These are phyloP conservation scores for Protomyctophum bolini DNA, from an alignment of 2,113 vertebrate species.

Conservation along the genomic window DNA sequence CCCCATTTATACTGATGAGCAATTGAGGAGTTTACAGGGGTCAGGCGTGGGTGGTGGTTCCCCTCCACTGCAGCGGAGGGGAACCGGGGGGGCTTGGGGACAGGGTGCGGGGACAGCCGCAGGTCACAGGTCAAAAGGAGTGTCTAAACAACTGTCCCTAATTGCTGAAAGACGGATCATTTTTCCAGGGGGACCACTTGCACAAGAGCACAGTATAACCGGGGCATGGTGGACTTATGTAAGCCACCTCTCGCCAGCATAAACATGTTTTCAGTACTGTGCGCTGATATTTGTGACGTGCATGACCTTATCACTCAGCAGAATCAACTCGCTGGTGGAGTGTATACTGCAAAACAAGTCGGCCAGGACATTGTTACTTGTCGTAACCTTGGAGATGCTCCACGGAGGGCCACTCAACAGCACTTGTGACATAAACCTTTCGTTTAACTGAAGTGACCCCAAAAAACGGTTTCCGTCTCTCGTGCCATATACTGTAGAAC, in stretches of 20 bases:
- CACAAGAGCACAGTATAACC: conserved; percentile 37
- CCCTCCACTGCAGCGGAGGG: conserved; percentile 1
- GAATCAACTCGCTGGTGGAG: background rate
- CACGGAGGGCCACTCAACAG: background rate
- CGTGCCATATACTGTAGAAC: no score
- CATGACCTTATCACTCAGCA: background rate
- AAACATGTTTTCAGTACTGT: conserved; percentile 29
- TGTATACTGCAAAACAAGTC: background rate
- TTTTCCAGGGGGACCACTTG: conserved; percentile 38
- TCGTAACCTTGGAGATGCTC: background rate
- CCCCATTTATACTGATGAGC: no score
- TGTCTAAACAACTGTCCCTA: conserved; percentile 15
- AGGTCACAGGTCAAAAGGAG: conserved; percentile 36
- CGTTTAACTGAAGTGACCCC: background rate
- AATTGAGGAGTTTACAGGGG: conserved; percentile 3
- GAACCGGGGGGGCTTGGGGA: conserved; percentile 16
- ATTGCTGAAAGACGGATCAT: conserved; percentile 43
- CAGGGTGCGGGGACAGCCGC: conserved; percentile 17
- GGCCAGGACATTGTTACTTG: no score
- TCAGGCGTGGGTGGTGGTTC: conserved; percentile 11
- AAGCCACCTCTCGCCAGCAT: conserved; percentile 18
- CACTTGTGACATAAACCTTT: background rate
- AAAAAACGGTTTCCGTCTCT: background rate
- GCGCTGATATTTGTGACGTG: conserved; percentile 23
- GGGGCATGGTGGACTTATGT: conserved; percentile 38